Percentiles rank a stretch among this genome's conserved stretches.
phyloP scores from a whole-genome alignment of 2,797 vertebrate genomes.

The Kryptolebias ocellatus region DNA sequence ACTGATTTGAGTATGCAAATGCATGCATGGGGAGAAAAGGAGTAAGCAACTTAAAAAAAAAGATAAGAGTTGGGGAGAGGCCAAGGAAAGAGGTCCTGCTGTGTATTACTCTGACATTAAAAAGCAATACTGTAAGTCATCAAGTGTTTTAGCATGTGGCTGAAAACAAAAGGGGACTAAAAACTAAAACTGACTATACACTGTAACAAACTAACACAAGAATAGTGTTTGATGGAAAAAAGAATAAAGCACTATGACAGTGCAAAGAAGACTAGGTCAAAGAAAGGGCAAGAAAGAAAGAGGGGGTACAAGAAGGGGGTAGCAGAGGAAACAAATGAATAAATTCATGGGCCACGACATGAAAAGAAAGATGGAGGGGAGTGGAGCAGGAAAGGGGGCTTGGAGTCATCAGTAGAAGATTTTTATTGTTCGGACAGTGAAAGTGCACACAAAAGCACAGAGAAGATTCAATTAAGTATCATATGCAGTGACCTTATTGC shows the following conservation, averaged over 20 bases:
- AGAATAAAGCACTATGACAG: conserved; percentile 47
- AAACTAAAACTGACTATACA: conserved; percentile 30
- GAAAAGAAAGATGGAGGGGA: conserved; percentile 74
- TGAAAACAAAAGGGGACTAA: conserved; percentile 46
- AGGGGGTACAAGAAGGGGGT: conserved; percentile 61
- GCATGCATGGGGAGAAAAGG: conserved; percentile 30
- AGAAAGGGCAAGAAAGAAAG: conserved; percentile 63
- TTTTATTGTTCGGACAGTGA: conserved; percentile 93
- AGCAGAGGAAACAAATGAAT: conserved; percentile 83
- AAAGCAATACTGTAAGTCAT: conserved; percentile 58
- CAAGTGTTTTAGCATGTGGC: conserved; percentile 66
- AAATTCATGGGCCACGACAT: conserved; percentile 83
- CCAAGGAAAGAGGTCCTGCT: conserved; percentile 29
- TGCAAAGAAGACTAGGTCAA: conserved; percentile 66
- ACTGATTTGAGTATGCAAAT: conserved; percentile 84
- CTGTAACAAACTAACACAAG: conserved; percentile 56
- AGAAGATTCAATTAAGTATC: conserved; percentile 99
- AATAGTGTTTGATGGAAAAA: conserved; percentile 40
- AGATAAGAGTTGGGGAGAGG: conserved; percentile 10
- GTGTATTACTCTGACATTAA: conserved; percentile 67
- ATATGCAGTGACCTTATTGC: conserved; percentile 99
- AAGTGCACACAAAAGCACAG: conserved; percentile 95
- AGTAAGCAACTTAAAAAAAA: conserved; percentile 26
- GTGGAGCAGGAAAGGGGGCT: conserved; percentile 62
- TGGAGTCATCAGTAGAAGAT: conserved; percentile 87